Evolutionary conservation across 2,888 invertebrate genomes (phyloP).

Genomic region (Tanypteryx hageni): DNA sequence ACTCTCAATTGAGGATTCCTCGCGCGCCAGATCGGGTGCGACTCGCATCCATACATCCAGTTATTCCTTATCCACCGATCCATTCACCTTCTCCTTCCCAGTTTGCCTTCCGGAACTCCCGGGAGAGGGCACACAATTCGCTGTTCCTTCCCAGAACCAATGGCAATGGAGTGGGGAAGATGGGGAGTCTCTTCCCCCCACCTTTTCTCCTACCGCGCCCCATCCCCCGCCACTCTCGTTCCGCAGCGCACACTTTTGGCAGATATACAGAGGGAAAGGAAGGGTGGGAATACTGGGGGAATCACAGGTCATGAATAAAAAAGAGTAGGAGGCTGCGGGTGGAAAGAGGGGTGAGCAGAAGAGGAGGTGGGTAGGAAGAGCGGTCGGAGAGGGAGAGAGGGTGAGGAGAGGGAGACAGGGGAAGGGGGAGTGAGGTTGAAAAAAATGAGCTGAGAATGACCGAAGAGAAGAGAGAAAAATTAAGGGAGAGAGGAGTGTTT

Average conservation of each 20-base stretch:
- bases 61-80: not conserved
- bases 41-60: constrained; percentile 38
- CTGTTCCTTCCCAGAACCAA: constrained; percentile 21
- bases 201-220: no score
- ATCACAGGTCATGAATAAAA: constrained; percentile 64
- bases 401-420: no score
- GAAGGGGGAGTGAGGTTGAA: constrained; percentile 22
- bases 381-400: no score
- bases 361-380: no score
- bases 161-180: constrained; percentile 42
- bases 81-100: no score
- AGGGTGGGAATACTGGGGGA: constrained; percentile 59
- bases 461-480: constrained; percentile 57
- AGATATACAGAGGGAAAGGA: constrained; percentile 61
- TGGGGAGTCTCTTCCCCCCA: not conserved
- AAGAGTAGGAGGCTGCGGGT: constrained; percentile 8
- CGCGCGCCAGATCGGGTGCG: constrained; percentile 27
- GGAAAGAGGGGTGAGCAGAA: not conserved
- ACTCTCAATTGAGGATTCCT: constrained; percentile 60
- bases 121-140: constrained; percentile 41
- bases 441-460: constrained; percentile 62
- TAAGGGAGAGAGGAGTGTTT: no score
- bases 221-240: not conserved
- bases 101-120: not conserved
- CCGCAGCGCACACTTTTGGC: constrained; percentile 61